Evolutionary conservation across 2,888 invertebrate genomes (phyloP).

Genomic region (Pseudococcus jackbeardsleyi): DNA sequence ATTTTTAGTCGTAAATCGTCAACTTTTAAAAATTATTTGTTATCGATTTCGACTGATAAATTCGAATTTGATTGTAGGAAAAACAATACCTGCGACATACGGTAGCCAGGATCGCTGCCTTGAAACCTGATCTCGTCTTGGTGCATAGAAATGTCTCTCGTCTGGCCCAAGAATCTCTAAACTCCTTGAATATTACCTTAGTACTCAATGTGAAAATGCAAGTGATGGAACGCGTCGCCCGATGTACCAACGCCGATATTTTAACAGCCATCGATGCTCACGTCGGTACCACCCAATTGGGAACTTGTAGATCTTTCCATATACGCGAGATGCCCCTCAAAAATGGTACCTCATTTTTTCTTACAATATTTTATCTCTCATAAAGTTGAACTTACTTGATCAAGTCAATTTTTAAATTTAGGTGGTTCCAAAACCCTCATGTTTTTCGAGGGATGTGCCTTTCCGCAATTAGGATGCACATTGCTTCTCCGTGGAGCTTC

Average conservation of each 20-base stretch:
- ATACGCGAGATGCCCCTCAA: slow-evolving; percentile 75
- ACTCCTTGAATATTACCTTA: slow-evolving; percentile 85
- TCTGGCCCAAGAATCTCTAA: slow-evolving; percentile 88
- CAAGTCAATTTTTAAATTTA: slow-evolving; percentile 68
- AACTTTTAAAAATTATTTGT: too few relatives aligned
- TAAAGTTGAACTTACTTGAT: not conserved
- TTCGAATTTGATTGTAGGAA: slow-evolving; percentile 73
- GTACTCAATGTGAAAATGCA: slow-evolving; percentile 87
- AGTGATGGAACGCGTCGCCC: slow-evolving; percentile 83
- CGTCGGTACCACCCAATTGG: slow-evolving; percentile 81
- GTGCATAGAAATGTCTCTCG: slow-evolving; percentile 79
- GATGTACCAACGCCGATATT: slow-evolving; percentile 87
- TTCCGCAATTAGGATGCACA: slow-evolving; percentile 71
- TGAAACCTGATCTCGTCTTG: slow-evolving; percentile 88
- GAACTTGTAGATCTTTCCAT: slow-evolving; percentile 86
- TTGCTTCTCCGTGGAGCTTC: slow-evolving; percentile 68
- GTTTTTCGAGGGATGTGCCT: slow-evolving; percentile 92
- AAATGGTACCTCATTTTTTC: slow-evolving; percentile 70
- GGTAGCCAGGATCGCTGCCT: slow-evolving; percentile 85
- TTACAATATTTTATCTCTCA: too few relatives aligned
- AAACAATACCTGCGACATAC: slow-evolving; percentile 87
- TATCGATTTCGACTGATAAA: not conserved
- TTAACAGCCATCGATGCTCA: slow-evolving; percentile 90
- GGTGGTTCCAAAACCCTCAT: slow-evolving; percentile 86
- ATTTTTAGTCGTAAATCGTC: too few relatives aligned